Evolutionary conservation across 2,888 invertebrate species (phyloP).

Genomic region (Xylota sylvarum): DNA sequence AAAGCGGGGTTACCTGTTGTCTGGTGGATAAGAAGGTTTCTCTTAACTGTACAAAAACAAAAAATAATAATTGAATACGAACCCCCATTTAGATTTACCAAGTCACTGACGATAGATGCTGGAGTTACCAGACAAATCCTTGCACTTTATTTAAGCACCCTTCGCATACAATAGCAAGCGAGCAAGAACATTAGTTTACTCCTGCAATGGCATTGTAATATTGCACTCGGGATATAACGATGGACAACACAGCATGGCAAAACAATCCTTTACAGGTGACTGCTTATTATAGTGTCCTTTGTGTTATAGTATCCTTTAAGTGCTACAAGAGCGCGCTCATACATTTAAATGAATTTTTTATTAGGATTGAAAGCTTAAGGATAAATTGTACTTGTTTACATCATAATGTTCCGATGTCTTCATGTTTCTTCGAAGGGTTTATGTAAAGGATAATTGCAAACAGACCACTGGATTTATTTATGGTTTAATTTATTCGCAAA

Average conservation of each 20-base stretch:
- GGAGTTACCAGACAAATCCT: not conserved
- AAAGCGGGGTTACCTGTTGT: not conserved
- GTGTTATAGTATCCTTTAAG: constrained; percentile 5
- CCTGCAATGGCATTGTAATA: not conserved
- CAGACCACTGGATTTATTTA: constrained; percentile 9
- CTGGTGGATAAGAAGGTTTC: not conserved
- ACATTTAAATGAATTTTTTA: constrained; percentile 43
- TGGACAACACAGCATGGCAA: not conserved
- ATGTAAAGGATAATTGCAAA: constrained; percentile 12
- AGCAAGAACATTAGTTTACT: not conserved
- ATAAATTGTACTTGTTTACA: constrained; percentile 17
- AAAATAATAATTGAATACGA: not conserved
- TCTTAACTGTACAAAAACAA: not conserved
- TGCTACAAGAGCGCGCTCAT: constrained; percentile 9
- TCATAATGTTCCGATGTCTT: not conserved
- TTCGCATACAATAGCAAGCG: not conserved
- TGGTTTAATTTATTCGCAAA: constrained; percentile 7
- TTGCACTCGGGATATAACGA: not conserved
- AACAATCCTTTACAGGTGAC: constrained; percentile 4
- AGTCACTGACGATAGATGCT: not conserved
- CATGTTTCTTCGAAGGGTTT: not conserved
- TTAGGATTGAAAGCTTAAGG: constrained; percentile 21
- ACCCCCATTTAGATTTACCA: not conserved
- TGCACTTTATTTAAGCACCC: not conserved
- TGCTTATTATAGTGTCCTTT: not conserved